A percentile compares a stretch with the other conserved stretches of the same genome.
phyloP scores from a whole-genome alignment of 1,140 invertebrate species.

The Saccostrea echinata region DNA sequence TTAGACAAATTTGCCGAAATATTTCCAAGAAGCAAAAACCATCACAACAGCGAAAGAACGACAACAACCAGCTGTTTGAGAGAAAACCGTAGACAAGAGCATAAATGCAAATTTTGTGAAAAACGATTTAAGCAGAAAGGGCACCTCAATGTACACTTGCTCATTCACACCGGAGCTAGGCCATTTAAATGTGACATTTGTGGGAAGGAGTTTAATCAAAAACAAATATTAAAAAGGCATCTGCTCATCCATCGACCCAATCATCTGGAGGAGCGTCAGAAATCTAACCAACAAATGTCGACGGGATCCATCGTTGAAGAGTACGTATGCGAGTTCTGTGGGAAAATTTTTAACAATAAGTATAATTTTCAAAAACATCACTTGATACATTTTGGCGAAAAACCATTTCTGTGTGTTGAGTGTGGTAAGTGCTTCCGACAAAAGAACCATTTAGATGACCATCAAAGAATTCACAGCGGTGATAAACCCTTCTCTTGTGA shows the following conservation, averaged over 20 bases:
- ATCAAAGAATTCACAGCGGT: slow-evolving; percentile 54
- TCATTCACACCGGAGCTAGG: neutral
- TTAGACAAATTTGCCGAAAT: neutral
- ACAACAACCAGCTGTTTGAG: neutral
- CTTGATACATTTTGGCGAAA: neutral
- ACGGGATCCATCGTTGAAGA: neutral
- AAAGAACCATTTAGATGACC: slow-evolving; percentile 86
- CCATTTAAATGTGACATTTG: slow-evolving; percentile 11
- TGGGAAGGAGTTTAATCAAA: neutral
- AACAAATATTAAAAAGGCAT: slow-evolving; percentile 19
- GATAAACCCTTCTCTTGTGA: slow-evolving; percentile 52
- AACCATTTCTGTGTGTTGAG: slow-evolving; percentile 80
- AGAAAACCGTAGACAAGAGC: neutral
- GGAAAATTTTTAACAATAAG: neutral
- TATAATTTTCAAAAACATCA: slow-evolving; percentile 10
- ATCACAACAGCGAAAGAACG: neutral
- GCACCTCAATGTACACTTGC: neutral
- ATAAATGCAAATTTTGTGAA: slow-evolving; percentile 3
- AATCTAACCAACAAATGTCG: neutral
- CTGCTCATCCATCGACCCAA: neutral
- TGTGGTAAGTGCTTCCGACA: slow-evolving; percentile 90
- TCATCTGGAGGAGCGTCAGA: neutral
- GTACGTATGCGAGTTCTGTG: neutral
- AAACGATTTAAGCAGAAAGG: slow-evolving; percentile 4
- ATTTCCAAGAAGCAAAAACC: neutral